Percentiles rank a stretch among this genome's conserved stretches.
Conservation (phyloP, 2,888 invertebrate genomes). For the Nephrotoma flavescens region DNA sequence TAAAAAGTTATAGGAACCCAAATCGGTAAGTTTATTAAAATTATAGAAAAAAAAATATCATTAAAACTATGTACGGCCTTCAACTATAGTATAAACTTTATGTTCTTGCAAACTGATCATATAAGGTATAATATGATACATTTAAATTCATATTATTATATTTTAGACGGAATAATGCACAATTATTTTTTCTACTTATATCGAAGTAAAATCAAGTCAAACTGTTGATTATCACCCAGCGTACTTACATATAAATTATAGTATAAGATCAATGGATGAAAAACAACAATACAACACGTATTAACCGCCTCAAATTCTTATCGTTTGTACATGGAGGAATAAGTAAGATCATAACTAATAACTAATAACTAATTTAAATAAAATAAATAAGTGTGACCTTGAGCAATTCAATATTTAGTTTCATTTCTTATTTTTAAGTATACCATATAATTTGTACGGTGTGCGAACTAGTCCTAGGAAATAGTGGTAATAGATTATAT, state of each 20-base stretch:
- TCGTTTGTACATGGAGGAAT: neutral
- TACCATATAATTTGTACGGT: neutral
- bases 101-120: neutral
- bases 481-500: neutral
- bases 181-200: too few relatives aligned
- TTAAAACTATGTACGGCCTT: neutral
- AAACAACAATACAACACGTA: neutral
- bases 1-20: too few relatives aligned
- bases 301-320: neutral
- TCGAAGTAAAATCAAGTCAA: neutral
- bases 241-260: neutral
- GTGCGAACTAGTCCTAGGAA: neutral
- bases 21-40: too few relatives aligned
- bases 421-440: neutral
- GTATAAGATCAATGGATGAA: neutral
- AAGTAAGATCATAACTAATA: neutral
- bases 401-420: neutral
- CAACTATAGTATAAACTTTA: neutral
- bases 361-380: neutral
- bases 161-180: neutral
- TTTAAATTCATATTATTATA: neutral
- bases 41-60: neutral
- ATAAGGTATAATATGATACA: neutral
- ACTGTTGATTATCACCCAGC: neutral
- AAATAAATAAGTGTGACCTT: neutral